A percentile compares a stretch with the other conserved stretches of the same genome.
Conservation (phyloP, 2,888 invertebrate species). For the Eilema caniola region DNA sequence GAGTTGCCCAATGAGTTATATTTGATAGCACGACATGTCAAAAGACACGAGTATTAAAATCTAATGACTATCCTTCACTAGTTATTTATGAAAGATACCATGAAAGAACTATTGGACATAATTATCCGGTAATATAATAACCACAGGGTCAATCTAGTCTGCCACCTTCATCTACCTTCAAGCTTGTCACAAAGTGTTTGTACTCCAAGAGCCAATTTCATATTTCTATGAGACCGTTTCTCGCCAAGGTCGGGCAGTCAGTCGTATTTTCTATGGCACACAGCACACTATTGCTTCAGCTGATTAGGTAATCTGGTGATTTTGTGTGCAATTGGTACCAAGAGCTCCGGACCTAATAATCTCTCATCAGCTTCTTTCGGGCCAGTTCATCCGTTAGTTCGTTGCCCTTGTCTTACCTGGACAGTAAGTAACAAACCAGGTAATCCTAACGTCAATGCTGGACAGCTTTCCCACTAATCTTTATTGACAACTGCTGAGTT, state of each 20-base stretch:
- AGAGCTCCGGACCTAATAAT: neutral
- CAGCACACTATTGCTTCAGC: too few relatives aligned
- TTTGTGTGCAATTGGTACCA: too few relatives aligned
- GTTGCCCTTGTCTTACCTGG: neutral
- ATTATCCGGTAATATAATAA: neutral
- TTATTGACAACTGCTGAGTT: neutral
- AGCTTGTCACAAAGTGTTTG: neutral
- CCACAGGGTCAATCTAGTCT: neutral
- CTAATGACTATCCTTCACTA: conserved; percentile 9
- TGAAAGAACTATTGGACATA: neutral
- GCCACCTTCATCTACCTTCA: neutral
- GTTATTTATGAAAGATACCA: neutral
- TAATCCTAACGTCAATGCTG: too few relatives aligned
- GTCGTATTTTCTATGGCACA: neutral
- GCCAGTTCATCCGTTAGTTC: neutral
- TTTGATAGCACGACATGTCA: conserved; percentile 27
- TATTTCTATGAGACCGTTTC: conserved; percentile 1
- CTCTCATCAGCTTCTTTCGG: neutral
- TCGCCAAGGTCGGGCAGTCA: neutral
- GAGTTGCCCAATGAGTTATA: conserved; percentile 27
- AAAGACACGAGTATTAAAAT: neutral
- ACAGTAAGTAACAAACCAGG: too few relatives aligned
- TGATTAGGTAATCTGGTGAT: too few relatives aligned
- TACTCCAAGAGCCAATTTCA: neutral
- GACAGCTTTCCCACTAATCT: neutral